Evolutionary conservation across 1,140 invertebrate species (phyloP), one percentile per base, ranked within the genome.

Genomic region (Camponotus floridanus): DNA sequence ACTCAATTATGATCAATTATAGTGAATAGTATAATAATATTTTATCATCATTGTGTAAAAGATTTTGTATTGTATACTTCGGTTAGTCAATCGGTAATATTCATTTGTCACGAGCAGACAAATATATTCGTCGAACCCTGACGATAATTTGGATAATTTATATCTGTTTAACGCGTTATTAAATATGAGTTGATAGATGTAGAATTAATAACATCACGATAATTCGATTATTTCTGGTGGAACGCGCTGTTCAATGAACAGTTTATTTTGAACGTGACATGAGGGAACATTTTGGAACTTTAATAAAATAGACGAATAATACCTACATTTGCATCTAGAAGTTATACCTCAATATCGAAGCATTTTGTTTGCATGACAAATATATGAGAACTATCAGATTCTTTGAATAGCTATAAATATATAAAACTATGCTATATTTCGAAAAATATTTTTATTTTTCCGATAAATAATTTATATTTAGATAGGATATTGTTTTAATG

Each of bases 61-160:
- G 59, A 61, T 76, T 76, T 21, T 26, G 13, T 31, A 18, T 18
- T 1, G 2, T 21, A 45, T 21, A 59, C 36, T 31, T 45, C 18
- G 15, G 6, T n/a, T 78, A 45, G 1, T 64, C 8, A 80, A 15
- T 42, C 31, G 45, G 18, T 80, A 70, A 68, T 39, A 57, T 36
- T 1, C 18, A 70, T 55, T 79, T 55, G n/a, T 21, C n/a, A 65
- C 33, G 7, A 67, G 62, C 36, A 18, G 21, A 6, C 31, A 11
- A 62, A 18, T 57, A 8, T 8, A 26, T 80, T 80, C 45, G 76
- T 78, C 18, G 51, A 71, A 26, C 6, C 36, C 45, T 39, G 33
- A 67, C 45, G 31, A 71, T 55, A 70, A 80, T 80, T 80, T 71
- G 70, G 48, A 80, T 71, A 80, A 80, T 80, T 80, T 80, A 70